Base-by-base conservation (phyloP, 2,797 vertebrate species). In the Clarias fuscus region DNA sequence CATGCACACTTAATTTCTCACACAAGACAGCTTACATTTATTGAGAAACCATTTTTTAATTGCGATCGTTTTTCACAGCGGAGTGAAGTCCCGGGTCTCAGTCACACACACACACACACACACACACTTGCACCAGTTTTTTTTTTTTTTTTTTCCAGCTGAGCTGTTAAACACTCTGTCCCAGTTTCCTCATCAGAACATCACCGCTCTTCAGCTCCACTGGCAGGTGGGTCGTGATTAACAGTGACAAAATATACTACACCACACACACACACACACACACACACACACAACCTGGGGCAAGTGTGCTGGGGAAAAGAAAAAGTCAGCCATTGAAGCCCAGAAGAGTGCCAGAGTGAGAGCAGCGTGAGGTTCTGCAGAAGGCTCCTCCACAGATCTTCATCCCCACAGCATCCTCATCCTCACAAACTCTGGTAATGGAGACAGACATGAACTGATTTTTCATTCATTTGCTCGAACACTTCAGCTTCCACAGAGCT, bases 1-100 rank as follows among this genome's bases (percentile, higher is more conserved):
- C 70, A 43, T 24, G 4, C 70, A 43, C 70, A 72, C 40, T 48
- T 73, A 11, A 73, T n/a, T 73, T 73, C 22, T 48, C 37, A 14
- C 40, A 73, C 3, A 24, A 76, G 73, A 30, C 73, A 76, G 40
- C 22, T 48, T 48, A 73, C 17, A 73, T 76, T 76, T 76, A 76
- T 48, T 76, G 15, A 76, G 43, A 76, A 76, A 56, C 43, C 17
- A 2, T 27, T 53, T 76, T 76, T 76, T 27, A 73, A 73, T 73
- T 48, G 70, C 7, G 18, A 43, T 43, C 37, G 13, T 72, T 72
- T 22, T 40, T 72, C 67, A 37, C 67, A 2, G 7, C 0, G 13
- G 30, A 37, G 20, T 48, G 71, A 7, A 71, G 37, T 75, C 24
- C 5, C 2, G 43, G 7, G 72, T 53, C 43, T 75, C 72, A 53